Conservation (phyloP, 1,140 invertebrate species). For the Lasaia peninsularis region DNA sequence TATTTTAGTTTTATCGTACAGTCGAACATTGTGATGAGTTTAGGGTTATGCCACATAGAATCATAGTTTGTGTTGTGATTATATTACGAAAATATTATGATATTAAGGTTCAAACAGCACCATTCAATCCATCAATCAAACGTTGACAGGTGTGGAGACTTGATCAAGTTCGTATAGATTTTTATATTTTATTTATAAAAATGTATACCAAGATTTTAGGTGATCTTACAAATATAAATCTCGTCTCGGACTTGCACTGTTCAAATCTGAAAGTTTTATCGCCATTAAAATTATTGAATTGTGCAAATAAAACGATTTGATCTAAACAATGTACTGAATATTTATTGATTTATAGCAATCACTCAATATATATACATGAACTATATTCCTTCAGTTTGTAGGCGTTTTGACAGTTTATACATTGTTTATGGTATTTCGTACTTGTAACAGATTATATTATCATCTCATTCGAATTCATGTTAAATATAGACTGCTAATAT, state of each 20-base stretch:
- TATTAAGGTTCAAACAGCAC: constrained; percentile 8
- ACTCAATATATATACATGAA: constrained; percentile 1
- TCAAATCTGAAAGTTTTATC: constrained; percentile 8
- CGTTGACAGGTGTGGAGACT: constrained; percentile 10
- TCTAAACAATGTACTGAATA: constrained; percentile 8
- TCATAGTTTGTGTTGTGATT: constrained; percentile 44
- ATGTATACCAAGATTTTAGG: constrained; percentile 1
- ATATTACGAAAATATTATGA: constrained; percentile 25
- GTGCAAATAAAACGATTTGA: constrained; percentile 9
- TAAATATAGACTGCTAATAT: too few relatives aligned
- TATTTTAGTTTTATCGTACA: constrained; percentile 27
- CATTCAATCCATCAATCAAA: constrained; percentile 4
- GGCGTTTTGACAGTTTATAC: too few relatives aligned
- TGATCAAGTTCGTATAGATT: constrained; percentile 9
- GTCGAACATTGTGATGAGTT: constrained; percentile 38
- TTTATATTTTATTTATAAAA: constrained; percentile 6
- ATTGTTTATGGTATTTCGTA: too few relatives aligned
- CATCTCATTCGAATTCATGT: too few relatives aligned
- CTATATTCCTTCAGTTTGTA: too few relatives aligned
- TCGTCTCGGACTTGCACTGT: neutral
- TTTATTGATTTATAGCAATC: constrained; percentile 15
- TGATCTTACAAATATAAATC: constrained; percentile 1
- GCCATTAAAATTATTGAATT: neutral
- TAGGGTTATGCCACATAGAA: constrained; percentile 41
- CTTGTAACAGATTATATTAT: too few relatives aligned